Base-by-base conservation (phyloP, 1,140 invertebrate genomes). In the Diachasmimorpha longicaudata region DNA sequence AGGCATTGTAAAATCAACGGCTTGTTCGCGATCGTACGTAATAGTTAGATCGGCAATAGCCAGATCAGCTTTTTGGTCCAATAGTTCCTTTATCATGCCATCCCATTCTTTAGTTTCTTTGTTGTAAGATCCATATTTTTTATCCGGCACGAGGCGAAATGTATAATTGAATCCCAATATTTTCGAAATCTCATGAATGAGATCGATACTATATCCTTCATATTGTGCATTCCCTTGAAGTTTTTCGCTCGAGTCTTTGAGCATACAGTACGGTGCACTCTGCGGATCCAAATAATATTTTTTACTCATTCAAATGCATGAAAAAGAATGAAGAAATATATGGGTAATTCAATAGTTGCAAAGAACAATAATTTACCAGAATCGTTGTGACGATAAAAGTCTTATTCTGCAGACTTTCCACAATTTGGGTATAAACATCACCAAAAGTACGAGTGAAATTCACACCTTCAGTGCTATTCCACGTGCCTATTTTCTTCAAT, bases 1-100 rank as follows among this genome's bases (percentile, higher is more conserved):
- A 0, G 97, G 97, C 92, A 97, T 97, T 9, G 96, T 98, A 85
- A 98, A 98, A 87, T 98, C 96, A 2, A 98, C 96, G 4, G 94
- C 96, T 89, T 96, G 93, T 80, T 95, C 94, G 37, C 96, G 90
- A 81, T 97, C 95, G 83, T 96, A 97, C 0, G 96, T 98, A 78
- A 99, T 98, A 10, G 97, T 98, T 6, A 99, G 90, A 90, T 98
- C 97, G 0, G 95, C 96, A 72, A 98, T 95, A 2, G 96, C 97
- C 48, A 98, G 86, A 89, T 98, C 97, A 6, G 96, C 96, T 84
- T 94, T 94, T 90, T 97, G 93, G 83, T 96, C 95, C 66, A 98
- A 88, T 1, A 98, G 89, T 85, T 98, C 96, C 78, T 94, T 93
- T 79, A 99, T 97, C 93, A 98, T 97, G 46, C 97, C 97, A 84